Conservation (phyloP, 1,140 invertebrate species). For the Batillaria attramentaria region DNA sequence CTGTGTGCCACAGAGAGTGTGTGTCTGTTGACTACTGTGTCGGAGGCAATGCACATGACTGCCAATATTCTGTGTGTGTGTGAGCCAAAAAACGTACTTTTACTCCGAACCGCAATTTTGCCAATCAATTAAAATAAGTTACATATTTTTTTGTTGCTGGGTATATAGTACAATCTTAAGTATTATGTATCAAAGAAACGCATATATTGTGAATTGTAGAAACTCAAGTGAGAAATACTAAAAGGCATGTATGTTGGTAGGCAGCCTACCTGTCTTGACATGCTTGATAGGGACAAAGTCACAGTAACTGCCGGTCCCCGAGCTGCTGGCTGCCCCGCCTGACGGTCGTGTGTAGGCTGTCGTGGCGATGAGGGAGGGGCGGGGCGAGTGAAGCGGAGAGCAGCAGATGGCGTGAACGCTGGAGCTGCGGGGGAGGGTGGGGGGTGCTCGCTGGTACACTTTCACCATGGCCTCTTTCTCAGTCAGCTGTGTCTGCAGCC, state of each 20-base stretch:
- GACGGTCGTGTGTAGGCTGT: conserved; percentile 40
- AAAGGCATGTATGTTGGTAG: background rate
- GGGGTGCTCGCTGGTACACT: conserved; percentile 79
- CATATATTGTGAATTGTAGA: background rate
- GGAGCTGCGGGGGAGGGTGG: conserved; percentile 44
- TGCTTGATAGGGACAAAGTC: conserved; percentile 51
- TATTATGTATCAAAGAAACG: background rate
- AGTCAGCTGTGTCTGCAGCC: conserved; percentile 88
- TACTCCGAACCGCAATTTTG: no score
- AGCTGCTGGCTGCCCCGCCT: conserved; percentile 24
- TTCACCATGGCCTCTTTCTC: conserved; percentile 92
- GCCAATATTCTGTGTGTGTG: no score
- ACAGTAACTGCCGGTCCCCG: conserved; percentile 31
- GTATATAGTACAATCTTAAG: no score
- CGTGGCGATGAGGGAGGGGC: conserved; percentile 53
- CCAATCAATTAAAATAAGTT: no score
- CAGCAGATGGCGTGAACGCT: conserved; percentile 58
- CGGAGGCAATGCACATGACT: no score
- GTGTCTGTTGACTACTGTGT: no score
- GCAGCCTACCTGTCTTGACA: conserved; percentile 54
- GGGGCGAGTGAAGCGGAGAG: conserved; percentile 60
- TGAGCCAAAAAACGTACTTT: no score
- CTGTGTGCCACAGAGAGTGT: no score
- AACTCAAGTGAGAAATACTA: background rate
- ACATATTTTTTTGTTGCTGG: no score